Conservation (phyloP, 2,797 vertebrate genomes). For the Mastacembelus armatus region DNA sequence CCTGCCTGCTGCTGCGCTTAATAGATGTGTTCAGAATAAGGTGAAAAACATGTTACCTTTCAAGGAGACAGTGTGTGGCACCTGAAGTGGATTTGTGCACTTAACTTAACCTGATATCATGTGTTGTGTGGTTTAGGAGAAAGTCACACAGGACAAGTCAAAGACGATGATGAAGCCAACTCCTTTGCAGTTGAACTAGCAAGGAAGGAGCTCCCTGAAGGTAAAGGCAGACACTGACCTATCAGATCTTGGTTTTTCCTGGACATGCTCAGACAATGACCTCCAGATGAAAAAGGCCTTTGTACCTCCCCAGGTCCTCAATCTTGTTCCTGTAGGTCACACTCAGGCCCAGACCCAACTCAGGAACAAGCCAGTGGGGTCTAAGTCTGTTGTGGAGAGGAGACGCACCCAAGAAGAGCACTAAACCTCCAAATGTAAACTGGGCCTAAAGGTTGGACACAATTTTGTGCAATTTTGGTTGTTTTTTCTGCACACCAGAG, state of each 20-base stretch:
- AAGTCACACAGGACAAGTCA: constrained; percentile 1
- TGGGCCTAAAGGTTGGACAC: too few relatives aligned
- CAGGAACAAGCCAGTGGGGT: constrained; percentile 30
- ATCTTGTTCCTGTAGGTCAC: constrained; percentile 6
- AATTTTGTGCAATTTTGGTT: too few relatives aligned
- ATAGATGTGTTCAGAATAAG: constrained; percentile 2
- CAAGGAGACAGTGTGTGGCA: background rate
- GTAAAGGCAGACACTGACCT: too few relatives aligned
- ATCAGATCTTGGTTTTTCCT: too few relatives aligned
- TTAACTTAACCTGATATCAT: background rate
- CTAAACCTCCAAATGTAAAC: constrained; percentile 6
- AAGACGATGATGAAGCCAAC: constrained; percentile 20
- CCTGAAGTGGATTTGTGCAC: background rate
- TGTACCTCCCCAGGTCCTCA: background rate
- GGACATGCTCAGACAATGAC: too few relatives aligned
- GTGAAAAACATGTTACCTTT: background rate
- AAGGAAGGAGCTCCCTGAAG: too few relatives aligned
- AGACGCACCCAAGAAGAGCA: constrained; percentile 16
- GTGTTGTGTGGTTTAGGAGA: constrained; percentile 7
- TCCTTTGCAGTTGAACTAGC: too few relatives aligned
- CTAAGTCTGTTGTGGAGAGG: constrained; percentile 33
- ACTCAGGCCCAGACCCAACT: too few relatives aligned
- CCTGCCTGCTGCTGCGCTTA: constrained; percentile 25
- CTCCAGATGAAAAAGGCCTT: background rate
- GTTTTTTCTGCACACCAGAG: too few relatives aligned